Evolutionary conservation across 1,140 invertebrate genomes (phyloP), one percentile per base, ranked within the genome.

Genomic region (Hycleus cichorii): DNA sequence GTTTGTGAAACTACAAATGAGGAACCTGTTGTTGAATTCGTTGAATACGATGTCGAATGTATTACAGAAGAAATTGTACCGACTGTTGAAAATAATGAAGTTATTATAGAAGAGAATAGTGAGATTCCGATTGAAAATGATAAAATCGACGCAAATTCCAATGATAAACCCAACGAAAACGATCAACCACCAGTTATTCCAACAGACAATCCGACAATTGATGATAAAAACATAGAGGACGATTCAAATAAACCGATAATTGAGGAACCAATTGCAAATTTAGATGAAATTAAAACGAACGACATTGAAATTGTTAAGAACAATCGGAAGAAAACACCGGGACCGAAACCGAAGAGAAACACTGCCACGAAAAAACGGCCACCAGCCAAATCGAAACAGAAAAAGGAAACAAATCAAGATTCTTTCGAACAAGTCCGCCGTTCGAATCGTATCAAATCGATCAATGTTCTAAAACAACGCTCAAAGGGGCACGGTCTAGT

Each of bases 361-460:
- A 49, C 43, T 47, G 24, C 27, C 43, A 32, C 45, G 42, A 58
- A 42, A 47, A 50, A 60, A 44, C 44, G 40, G 48, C n/a, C 49
- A n/a, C 4, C 4, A 5, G 32, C 32, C 7, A 54, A 57, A 44
- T 26, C 49, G 11, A 56, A 60, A 52, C 49, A 25, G 49, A 44
- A 45, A 47, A 49, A 60, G 9, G 59, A 63, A 49, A 42, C 25
- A 40, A 47, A 42, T 10, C 32, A 0, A 24, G 52, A 43, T n/a
- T 63, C 63, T 43, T 12, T 26, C 5, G 59, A 59, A 61, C 49
- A 65, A 57, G 77, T 81, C 0, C 65, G 81, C 47, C 73, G 81
- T 55, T 82, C 80, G 24, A 81, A 67, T 66, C 71, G 81, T 25
- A 81, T 83, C 45, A 82, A 81, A 66, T 81, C 80, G 47, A 82